phyloP scores from a whole-genome alignment of 2,797 vertebrate species.

The Naso thynnoides region DNA sequence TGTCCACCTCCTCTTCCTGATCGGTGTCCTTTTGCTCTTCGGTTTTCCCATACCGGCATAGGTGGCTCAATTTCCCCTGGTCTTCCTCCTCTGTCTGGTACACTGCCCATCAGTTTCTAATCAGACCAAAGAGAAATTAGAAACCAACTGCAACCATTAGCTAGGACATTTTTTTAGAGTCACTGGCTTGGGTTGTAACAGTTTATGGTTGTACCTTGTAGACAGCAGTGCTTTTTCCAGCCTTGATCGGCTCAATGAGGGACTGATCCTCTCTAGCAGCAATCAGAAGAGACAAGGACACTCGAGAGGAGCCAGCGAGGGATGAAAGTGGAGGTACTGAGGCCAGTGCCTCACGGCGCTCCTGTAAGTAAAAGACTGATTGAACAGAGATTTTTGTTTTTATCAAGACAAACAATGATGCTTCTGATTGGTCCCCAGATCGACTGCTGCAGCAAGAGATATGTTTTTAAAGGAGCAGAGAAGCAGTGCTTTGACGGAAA shows the following conservation, averaged over 20 bases:
- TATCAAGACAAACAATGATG: neutral
- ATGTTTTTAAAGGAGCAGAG: neutral
- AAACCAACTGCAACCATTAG: neutral
- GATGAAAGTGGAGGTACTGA: conserved; percentile 72
- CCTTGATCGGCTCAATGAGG: conserved; percentile 82
- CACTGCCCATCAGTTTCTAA: conserved; percentile 88
- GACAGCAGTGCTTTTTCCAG: conserved; percentile 81
- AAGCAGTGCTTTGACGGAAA: neutral
- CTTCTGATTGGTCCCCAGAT: neutral
- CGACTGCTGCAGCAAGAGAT: neutral
- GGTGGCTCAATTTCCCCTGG: conserved; percentile 91
- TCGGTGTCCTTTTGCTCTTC: conserved; percentile 77
- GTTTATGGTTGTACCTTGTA: conserved; percentile 85
- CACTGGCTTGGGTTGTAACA: neutral
- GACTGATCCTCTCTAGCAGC: conserved; percentile 89
- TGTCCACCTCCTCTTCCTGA: conserved; percentile 61
- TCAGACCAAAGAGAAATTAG: neutral
- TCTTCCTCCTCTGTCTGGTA: conserved; percentile 91
- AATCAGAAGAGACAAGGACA: conserved; percentile 85
- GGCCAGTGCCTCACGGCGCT: conserved; percentile 76
- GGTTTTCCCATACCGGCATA: conserved; percentile 87
- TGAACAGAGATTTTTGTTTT: conserved; percentile 4
- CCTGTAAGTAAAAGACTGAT: conserved; percentile 68
- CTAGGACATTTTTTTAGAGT: neutral
- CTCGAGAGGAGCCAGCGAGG: conserved; percentile 60